Evolutionary conservation across 2,888 invertebrate genomes (phyloP).

Genomic region (Sphinx pinastri): DNA sequence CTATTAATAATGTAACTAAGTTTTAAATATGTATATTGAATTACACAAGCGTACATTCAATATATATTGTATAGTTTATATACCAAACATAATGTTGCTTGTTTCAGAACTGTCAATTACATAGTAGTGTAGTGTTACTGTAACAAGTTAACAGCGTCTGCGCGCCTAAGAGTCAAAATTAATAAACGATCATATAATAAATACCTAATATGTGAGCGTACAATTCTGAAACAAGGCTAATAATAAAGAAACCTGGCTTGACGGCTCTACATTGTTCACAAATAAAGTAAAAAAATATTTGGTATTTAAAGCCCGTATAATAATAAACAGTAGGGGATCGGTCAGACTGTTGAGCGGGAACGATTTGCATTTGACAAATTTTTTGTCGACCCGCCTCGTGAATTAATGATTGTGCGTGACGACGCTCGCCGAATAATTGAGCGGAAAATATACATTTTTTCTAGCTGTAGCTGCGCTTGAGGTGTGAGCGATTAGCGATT

Average conservation of each 20-base stretch:
- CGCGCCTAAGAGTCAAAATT: too few species aligned
- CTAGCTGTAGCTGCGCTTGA: conserved; percentile 31
- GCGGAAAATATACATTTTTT: conserved; percentile 59
- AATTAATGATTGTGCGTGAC: conserved; percentile 61
- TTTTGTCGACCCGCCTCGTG: conserved; percentile 48
- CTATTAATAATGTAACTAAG: too few species aligned
- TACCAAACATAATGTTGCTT: too few species aligned
- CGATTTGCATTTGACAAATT: conserved; percentile 52
- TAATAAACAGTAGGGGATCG: conserved; percentile 19
- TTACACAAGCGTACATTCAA: too few species aligned
- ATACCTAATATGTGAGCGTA: too few species aligned
- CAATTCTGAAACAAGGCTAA: too few species aligned
- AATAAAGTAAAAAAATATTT: conserved; percentile 4
- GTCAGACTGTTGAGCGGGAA: conserved; percentile 34
- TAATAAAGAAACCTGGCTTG: not conserved
- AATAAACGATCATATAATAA: too few species aligned
- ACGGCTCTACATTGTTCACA: not conserved
- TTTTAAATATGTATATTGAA: too few species aligned
- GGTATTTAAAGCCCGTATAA: conserved; percentile 5
- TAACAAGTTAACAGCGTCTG: too few species aligned
- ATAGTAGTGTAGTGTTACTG: too few species aligned
- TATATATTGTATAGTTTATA: too few species aligned
- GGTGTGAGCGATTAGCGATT: conserved; percentile 35
- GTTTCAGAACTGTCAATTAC: too few species aligned
- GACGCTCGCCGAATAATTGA: conserved; percentile 55